Evolutionary conservation across 1,140 invertebrate genomes (phyloP).

Genomic region (Rhagoletis pomonella): DNA sequence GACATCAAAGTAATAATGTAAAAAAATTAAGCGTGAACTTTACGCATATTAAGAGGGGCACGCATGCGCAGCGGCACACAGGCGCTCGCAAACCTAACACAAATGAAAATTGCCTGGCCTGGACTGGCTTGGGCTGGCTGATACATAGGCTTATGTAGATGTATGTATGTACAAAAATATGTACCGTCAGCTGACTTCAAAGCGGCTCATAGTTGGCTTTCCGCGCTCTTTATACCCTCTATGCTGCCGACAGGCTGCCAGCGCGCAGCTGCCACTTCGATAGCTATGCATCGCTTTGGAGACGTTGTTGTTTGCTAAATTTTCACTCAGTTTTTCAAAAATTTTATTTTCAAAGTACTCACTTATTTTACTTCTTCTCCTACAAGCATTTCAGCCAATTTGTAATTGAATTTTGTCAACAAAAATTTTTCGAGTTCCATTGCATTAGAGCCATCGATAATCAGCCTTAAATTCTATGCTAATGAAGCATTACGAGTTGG

Average conservation of each 20-base stretch:
- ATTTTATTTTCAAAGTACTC: background rate
- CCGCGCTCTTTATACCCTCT: background rate
- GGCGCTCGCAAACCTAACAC: background rate
- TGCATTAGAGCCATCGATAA: background rate
- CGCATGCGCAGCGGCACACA: background rate
- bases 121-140: too few species aligned
- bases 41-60: constrained; percentile 67
- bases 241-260: background rate
- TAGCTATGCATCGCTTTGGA: background rate
- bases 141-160: too few species aligned
- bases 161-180: background rate
- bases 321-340: background rate
- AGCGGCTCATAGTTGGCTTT: background rate
- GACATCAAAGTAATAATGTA: constrained; percentile 63
- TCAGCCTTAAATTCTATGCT: background rate
- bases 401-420: constrained; percentile 5
- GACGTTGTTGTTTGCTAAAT: background rate
- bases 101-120: background rate
- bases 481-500: constrained; percentile 13
- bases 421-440: background rate
- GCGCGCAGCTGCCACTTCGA: background rate
- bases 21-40: constrained; percentile 73
- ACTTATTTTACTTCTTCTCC: background rate
- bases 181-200: background rate
- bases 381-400: background rate